Base-by-base conservation (phyloP, 2,888 invertebrate genomes). In the Conops quadrifasciatus region DNA sequence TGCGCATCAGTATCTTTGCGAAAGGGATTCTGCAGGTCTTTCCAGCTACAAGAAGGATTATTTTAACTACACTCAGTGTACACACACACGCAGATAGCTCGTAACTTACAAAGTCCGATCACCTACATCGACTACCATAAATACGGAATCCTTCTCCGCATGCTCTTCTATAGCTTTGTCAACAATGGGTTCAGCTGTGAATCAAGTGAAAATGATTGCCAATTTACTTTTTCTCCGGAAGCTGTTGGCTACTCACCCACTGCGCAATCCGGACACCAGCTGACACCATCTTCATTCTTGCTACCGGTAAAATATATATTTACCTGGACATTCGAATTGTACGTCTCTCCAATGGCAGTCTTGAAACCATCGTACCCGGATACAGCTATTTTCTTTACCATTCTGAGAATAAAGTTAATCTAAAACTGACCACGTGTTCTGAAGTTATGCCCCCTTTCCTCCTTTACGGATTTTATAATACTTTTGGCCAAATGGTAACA, bases 261-360 rank as follows among this genome's bases (percentile, higher is more conserved):
- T 19, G 91, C 91, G 84, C 96, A 96, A 85, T 96, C 95, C 0
- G 91, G 90, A 81, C 96, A 96, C 96, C 96, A 96, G 82, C 93
- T 94, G 65, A 88, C 84, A 1, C 94, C 94, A 0, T 69, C 58
- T 2, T 75, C 75, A 71, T 79, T 71, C 80, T 90, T 89, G 21
- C 88, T 86, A 16, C 91, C 92, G 67, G 87, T 87, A 80, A 90
- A 92, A 72, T 90, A 87, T 7, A 82, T 67, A 49, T 80, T 82
- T 28, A 83, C 74, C 2, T 77, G 76, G 11, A 72, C 76, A 28
- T 53, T 63, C 1, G 58, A 71, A 19, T 75, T 67, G n/a, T 74
- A 45, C 16, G 73, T 9, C 15, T 75, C 70, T 21, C 74, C 72
- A 2, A 78, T 70, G n/a, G 74, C 72, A 15, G 73, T 71, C 58